These are phyloP conservation scores for Brachylomia viminalis DNA, from an alignment of 2,888 invertebrate species.

Conservation along the genomic window DNA sequence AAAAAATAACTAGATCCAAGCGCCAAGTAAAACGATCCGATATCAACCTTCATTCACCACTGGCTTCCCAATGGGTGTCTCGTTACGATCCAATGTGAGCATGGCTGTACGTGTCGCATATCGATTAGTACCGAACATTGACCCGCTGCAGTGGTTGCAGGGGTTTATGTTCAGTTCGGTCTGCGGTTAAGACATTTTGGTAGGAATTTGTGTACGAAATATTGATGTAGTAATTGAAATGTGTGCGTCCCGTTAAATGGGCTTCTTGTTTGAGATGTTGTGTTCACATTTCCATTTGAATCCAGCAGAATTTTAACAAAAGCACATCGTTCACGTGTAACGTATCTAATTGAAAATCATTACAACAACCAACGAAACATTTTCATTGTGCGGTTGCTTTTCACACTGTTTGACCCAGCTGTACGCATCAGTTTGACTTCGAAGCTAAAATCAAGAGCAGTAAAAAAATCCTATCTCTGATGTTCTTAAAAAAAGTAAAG, in stretches of 20 bases:
- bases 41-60: conserved; percentile 40
- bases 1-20: conserved; percentile 1
- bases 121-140: conserved; percentile 60
- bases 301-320: neutral
- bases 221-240: conserved; percentile 20
- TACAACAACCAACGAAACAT: neutral
- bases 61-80: conserved; percentile 42
- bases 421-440: neutral
- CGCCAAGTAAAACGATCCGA: conserved; percentile 22
- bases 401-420: neutral
- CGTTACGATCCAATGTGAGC: conserved; percentile 56
- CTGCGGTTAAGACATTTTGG: conserved; percentile 38
- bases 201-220: conserved; percentile 15
- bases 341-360: neutral
- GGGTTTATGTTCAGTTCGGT: conserved; percentile 2
- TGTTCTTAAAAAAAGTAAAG: neutral
- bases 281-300: neutral
- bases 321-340: neutral
- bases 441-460: neutral
- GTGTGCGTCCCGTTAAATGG: conserved; percentile 4
- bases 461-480: neutral
- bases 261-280: neutral
- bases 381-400: neutral
- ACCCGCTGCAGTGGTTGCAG: conserved; percentile 39
- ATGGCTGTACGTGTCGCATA: conserved; percentile 68